Percentiles rank a stretch among this genome's conserved stretches.
These are phyloP conservation scores for Aphaenogaster floridana DNA, from an alignment of 1,140 invertebrate genomes.

Conservation along the genomic window DNA sequence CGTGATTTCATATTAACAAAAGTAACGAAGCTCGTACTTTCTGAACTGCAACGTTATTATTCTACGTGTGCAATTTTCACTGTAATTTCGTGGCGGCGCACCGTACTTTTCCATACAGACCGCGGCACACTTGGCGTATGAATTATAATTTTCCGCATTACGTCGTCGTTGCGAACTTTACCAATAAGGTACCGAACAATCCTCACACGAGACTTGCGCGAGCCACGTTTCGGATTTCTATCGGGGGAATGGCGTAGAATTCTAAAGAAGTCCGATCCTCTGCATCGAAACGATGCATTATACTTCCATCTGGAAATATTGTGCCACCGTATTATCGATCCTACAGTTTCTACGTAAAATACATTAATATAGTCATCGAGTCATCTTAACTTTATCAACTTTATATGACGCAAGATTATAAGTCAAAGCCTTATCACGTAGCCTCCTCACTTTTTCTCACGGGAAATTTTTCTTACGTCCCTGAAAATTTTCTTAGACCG, in stretches of 20 bases:
- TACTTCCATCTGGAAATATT: neutral
- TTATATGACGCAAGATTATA: neutral
- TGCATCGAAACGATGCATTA: conserved; percentile 49
- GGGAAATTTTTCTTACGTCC: neutral
- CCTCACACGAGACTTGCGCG: neutral
- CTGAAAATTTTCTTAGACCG: neutral
- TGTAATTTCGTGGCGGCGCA: neutral
- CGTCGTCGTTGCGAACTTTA: conserved; percentile 11
- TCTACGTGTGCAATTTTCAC: neutral
- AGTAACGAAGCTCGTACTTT: neutral
- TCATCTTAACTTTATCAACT: neutral
- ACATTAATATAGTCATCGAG: neutral
- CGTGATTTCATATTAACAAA: neutral
- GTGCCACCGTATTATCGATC: neutral
- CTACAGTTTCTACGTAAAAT: neutral
- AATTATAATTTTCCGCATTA: conserved; percentile 35
- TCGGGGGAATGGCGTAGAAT: neutral
- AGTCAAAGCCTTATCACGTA: neutral
- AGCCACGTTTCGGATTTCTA: conserved; percentile 11
- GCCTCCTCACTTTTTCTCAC: neutral
- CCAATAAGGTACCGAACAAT: conserved; percentile 16
- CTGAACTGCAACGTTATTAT: neutral
- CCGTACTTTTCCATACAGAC: conserved; percentile 13
- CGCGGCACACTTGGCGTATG: neutral
- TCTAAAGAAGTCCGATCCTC: conserved; percentile 11